Percentiles rank a stretch among this genome's conserved stretches.
Evolutionary conservation across 2,888 invertebrate species (phyloP).

Genomic region (Epirrhoe alternata): DNA sequence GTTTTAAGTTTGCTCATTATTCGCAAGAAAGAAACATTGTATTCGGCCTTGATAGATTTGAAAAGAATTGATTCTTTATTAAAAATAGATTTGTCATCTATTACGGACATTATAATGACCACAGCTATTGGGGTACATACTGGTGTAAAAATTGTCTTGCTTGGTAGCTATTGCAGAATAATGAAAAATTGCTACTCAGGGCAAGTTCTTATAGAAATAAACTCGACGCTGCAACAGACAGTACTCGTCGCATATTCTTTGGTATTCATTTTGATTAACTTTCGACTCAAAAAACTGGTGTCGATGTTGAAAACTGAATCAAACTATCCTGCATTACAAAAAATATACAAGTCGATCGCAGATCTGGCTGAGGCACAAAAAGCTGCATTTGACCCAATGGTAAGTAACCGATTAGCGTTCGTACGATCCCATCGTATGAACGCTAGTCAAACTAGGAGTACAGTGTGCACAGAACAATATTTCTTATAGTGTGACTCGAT

Average conservation of each 20-base stretch:
- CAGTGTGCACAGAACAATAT: no score
- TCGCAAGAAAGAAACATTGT: neutral
- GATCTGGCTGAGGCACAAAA: slow-evolving; percentile 21
- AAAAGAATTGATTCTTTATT: neutral
- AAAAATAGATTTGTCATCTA: neutral
- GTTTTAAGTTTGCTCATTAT: neutral
- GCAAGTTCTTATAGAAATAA: neutral
- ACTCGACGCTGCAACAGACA: neutral
- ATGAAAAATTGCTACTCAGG: neutral
- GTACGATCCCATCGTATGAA: no score
- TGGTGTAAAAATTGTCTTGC: neutral
- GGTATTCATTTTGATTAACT: slow-evolving; percentile 6
- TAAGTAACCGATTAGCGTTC: slow-evolving; percentile 7
- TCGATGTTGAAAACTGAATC: neutral
- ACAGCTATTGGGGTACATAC: neutral
- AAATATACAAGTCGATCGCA: slow-evolving; percentile 15
- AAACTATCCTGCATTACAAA: neutral
- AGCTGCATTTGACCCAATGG: slow-evolving; percentile 13
- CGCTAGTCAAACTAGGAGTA: no score
- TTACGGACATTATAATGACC: neutral
- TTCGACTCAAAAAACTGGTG: slow-evolving; percentile 13
- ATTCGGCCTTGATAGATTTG: neutral
- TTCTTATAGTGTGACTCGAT: no score
- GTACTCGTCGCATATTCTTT: neutral
- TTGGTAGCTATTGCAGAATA: neutral